Conservation (phyloP, 2,113 vertebrate species). For the Choloepus hoffmanni region DNA sequence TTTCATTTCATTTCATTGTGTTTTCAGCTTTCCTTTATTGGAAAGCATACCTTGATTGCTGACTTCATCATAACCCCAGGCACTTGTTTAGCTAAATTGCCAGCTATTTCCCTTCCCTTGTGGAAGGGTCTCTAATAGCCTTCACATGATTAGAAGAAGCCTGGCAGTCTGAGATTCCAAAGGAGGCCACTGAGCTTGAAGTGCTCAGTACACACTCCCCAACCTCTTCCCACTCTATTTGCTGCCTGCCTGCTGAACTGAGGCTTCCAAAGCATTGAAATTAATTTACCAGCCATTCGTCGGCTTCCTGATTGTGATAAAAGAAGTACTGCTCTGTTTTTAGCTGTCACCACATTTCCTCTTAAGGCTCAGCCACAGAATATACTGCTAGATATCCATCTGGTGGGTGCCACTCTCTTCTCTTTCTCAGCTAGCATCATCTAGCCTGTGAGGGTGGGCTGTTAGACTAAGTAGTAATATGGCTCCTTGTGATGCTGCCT, state of each 20-base stretch:
- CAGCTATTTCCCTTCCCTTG: constrained; percentile 29
- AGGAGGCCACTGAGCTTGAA: neutral
- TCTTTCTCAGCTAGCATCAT: constrained; percentile 48
- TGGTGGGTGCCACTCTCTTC: constrained; percentile 44
- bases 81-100: constrained; percentile 47
- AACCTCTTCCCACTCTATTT: neutral
- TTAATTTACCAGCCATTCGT: constrained; percentile 19
- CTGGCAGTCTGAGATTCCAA: constrained; percentile 54
- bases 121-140: constrained; percentile 6
- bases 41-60: constrained; percentile 56
- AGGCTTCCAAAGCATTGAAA: constrained; percentile 60
- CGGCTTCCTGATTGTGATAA: constrained; percentile 53
- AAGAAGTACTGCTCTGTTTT: constrained; percentile 70
- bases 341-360: constrained; percentile 53
- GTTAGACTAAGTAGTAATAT: constrained; percentile 47
- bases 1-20: constrained; percentile 29
- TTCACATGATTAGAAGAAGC: constrained; percentile 47
- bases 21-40: constrained; percentile 45
- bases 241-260: constrained; percentile 2
- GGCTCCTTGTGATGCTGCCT: neutral
- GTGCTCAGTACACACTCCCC: neutral
- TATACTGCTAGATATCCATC: constrained; percentile 62
- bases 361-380: constrained; percentile 25
- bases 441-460: constrained; percentile 12
- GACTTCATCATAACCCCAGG: constrained; percentile 42